Conservation (phyloP, 1,140 invertebrate species). For the Lasioglossum albipes region DNA sequence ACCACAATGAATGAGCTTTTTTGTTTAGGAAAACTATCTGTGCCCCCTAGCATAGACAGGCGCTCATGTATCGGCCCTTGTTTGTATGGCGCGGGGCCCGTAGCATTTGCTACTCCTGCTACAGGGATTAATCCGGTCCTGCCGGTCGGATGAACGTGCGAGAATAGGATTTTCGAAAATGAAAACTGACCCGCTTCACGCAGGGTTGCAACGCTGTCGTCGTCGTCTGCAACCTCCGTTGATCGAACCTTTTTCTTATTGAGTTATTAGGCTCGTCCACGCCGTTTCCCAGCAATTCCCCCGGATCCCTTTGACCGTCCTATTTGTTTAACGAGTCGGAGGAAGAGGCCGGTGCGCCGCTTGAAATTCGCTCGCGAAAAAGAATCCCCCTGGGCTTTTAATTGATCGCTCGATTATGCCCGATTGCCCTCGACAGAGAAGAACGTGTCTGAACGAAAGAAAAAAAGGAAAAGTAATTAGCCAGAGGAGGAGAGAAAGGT, state of each 20-base stretch:
- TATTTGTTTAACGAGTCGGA: constrained; percentile 38
- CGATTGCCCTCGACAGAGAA: background rate
- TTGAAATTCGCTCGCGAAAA: constrained; percentile 12
- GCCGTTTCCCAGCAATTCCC: constrained; percentile 10
- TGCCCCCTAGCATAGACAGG: too few species aligned
- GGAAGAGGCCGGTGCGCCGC: background rate
- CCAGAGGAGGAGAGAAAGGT: too few species aligned
- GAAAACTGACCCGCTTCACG: constrained; percentile 4
- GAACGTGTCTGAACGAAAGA: too few species aligned
- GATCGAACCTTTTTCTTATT: constrained; percentile 11
- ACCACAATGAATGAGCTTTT: too few species aligned
- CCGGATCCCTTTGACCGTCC: constrained; percentile 23
- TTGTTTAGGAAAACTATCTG: too few species aligned
- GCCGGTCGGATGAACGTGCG: too few species aligned
- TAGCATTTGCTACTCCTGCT: too few species aligned
- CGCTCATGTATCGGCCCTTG: too few species aligned
- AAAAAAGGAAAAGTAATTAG: background rate
- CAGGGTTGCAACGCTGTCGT: too few species aligned
- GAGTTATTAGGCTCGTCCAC: constrained; percentile 32
- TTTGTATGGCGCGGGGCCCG: too few species aligned
- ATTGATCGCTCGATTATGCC: constrained; percentile 22
- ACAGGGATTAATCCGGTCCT: too few species aligned
- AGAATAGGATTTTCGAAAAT: background rate
- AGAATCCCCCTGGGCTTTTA: background rate
- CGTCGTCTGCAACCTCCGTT: background rate